Conservation (phyloP, 2,888 invertebrate genomes). For the Andrena bucephala region DNA sequence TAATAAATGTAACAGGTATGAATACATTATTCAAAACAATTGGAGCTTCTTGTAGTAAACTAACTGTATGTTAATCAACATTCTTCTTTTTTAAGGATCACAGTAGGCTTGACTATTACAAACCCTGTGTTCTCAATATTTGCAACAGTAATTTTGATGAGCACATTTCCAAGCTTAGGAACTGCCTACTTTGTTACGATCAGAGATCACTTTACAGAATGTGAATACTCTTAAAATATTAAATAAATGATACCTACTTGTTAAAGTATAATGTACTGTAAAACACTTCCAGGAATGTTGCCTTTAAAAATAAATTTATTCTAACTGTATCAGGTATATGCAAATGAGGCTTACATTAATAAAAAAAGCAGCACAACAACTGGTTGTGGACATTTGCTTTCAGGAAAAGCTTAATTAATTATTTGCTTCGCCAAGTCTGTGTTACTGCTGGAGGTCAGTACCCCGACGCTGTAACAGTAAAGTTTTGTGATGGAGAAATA, state of each 20-base stretch:
- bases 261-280: too few relatives aligned
- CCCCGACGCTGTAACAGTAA: not conserved
- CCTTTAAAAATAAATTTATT: not conserved
- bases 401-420: conserved; percentile 5
- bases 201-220: not conserved
- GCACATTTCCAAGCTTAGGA: not conserved
- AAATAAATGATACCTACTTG: too few relatives aligned
- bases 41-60: too few relatives aligned
- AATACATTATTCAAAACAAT: too few relatives aligned
- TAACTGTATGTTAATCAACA: too few relatives aligned
- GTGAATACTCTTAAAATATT: not conserved
- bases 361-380: not conserved
- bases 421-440: conserved; percentile 6
- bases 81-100: too few relatives aligned
- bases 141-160: not conserved
- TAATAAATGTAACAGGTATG: too few relatives aligned
- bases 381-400: not conserved
- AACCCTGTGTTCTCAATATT: too few relatives aligned
- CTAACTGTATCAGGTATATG: not conserved
- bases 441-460: not conserved
- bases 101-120: too few relatives aligned
- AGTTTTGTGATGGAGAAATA: not conserved
- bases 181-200: not conserved
- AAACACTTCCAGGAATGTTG: not conserved
- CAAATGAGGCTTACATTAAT: not conserved